A percentile compares a stretch with the other conserved stretches of the same genome.
phyloP scores from a whole-genome alignment of 1,140 invertebrate species.

The Diorhabda elongata region DNA sequence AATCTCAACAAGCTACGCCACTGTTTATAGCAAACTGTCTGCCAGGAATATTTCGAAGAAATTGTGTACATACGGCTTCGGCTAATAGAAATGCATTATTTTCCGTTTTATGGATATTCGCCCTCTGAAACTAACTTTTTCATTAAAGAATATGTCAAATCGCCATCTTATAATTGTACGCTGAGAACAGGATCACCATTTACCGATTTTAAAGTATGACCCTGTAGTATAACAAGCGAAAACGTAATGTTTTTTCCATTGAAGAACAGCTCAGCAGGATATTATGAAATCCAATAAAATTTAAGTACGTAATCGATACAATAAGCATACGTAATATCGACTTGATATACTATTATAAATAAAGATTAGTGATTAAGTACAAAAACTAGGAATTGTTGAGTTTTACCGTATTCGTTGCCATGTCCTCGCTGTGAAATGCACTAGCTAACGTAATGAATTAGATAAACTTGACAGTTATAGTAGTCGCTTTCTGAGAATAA shows the following conservation, averaged over 20 bases:
- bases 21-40: too few species aligned
- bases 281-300: background rate
- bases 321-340: background rate
- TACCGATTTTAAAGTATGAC: too few species aligned
- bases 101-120: too few species aligned
- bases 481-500: conserved; percentile 21
- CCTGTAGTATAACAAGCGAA: background rate
- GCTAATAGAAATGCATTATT: too few species aligned
- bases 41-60: too few species aligned
- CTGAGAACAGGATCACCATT: too few species aligned
- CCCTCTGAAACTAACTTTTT: too few species aligned
- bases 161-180: too few species aligned
- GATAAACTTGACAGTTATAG: conserved; percentile 24
- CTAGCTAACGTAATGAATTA: conserved; percentile 25
- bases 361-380: conserved; percentile 16
- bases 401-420: conserved; percentile 26
- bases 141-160: too few species aligned
- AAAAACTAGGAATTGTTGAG: conserved; percentile 26
- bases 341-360: conserved; percentile 5
- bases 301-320: conserved; percentile 1
- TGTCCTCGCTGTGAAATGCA: conserved; percentile 26
- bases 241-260: background rate
- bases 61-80: too few species aligned
- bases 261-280: background rate
- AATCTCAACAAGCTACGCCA: too few species aligned